Conservation (phyloP, 2,113 vertebrate genomes). For the Hypanus sabinus region DNA sequence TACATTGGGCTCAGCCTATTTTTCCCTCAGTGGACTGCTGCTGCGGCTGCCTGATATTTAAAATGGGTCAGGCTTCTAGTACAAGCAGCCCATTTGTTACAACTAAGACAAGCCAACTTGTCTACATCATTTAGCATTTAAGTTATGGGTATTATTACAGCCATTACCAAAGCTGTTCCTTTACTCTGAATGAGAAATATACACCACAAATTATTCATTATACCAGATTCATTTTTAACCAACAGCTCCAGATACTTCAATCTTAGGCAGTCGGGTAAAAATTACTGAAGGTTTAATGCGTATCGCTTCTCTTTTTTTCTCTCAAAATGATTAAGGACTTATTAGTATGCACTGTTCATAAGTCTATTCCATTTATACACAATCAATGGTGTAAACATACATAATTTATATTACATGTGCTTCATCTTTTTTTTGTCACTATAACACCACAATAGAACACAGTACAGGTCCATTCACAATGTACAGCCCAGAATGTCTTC, state of each 20-base stretch:
- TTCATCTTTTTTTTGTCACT: conserved; percentile 79
- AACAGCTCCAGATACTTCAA: conserved; percentile 60
- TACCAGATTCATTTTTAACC: conserved; percentile 61
- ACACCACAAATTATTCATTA: conserved; percentile 81
- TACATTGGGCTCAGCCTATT: neutral
- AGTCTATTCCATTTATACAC: conserved; percentile 94
- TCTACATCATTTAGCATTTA: conserved; percentile 56
- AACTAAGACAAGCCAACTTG: conserved; percentile 59
- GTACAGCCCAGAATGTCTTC: conserved; percentile 46
- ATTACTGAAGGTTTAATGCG: conserved; percentile 57
- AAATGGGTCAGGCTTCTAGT: conserved; percentile 50
- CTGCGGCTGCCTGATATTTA: conserved; percentile 34
- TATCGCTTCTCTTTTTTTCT: conserved; percentile 50
- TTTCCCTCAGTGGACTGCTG: neutral
- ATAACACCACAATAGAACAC: conserved; percentile 64
- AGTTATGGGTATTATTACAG: conserved; percentile 57
- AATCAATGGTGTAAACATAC: conserved; percentile 99
- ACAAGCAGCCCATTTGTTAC: conserved; percentile 63
- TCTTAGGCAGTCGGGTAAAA: conserved; percentile 50
- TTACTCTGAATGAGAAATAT: conserved; percentile 77
- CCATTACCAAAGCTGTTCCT: conserved; percentile 61
- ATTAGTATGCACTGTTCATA: conserved; percentile 68
- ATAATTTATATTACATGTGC: conserved; percentile 99
- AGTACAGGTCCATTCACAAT: conserved; percentile 39
- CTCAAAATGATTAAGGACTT: conserved; percentile 51